Conservation (phyloP, 2,888 invertebrate species). For the Chaetogeoica ovagalla region DNA sequence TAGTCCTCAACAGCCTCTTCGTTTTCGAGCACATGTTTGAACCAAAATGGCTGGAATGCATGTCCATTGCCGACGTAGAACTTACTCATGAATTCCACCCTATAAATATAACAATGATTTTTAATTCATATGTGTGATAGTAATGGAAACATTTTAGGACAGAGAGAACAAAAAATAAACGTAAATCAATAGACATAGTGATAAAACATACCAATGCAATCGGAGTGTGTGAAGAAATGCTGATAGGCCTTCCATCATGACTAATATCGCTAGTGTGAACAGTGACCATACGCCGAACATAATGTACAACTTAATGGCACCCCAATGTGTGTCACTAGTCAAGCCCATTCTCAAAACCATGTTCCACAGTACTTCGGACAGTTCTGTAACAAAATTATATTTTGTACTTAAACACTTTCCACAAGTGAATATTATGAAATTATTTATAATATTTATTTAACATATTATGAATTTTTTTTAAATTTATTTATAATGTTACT, state of each 20-base stretch:
- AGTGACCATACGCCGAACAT: slow-evolving; percentile 78
- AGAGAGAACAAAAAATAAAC: not conserved
- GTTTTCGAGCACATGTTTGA: slow-evolving; percentile 72
- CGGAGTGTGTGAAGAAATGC: slow-evolving; percentile 87
- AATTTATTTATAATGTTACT: slow-evolving; percentile 58
- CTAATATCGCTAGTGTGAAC: slow-evolving; percentile 79
- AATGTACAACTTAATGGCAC: slow-evolving; percentile 62
- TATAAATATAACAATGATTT: slow-evolving; percentile 58
- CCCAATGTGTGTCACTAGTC: slow-evolving; percentile 56
- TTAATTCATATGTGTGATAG: not conserved
- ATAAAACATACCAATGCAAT: slow-evolving; percentile 74
- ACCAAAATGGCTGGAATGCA: slow-evolving; percentile 82
- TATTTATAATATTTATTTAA: too few relatives aligned
- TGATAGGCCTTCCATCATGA: slow-evolving; percentile 88
- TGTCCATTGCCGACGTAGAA: slow-evolving; percentile 84
- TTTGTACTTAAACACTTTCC: not conserved
- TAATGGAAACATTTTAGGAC: not conserved
- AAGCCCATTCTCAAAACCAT: slow-evolving; percentile 65
- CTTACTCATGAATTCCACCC: slow-evolving; percentile 86
- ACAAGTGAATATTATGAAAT: too few relatives aligned
- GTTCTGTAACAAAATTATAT: slow-evolving; percentile 63
- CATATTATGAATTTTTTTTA: too few relatives aligned
- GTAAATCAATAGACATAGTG: not conserved
- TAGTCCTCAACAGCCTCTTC: slow-evolving; percentile 62
- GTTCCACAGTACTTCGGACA: slow-evolving; percentile 80